phyloP scores from a whole-genome alignment of 2,113 vertebrate genomes.

The Tretioscincus oriximinensis region DNA sequence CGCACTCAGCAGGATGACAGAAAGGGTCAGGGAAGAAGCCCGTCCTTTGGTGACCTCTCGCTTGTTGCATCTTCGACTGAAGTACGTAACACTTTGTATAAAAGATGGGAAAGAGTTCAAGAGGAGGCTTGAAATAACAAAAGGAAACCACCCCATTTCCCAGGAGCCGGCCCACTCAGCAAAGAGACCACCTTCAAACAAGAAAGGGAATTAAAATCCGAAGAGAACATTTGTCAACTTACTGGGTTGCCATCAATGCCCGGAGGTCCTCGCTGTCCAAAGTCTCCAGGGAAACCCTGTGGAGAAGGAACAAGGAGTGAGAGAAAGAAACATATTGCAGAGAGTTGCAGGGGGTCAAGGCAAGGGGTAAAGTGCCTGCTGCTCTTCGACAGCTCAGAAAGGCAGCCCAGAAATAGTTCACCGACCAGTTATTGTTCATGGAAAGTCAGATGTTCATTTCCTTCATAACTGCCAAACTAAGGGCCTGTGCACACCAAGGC shows the following conservation, averaged over 20 bases:
- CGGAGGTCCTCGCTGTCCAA: conserved; percentile 93
- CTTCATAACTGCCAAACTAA: not conserved
- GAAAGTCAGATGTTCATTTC: not conserved
- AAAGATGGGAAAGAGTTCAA: conserved; percentile 7
- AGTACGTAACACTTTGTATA: not conserved
- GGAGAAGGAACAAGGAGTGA: conserved; percentile 21
- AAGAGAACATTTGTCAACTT: conserved; percentile 66
- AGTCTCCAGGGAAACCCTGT: conserved; percentile 96
- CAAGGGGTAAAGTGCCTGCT: not conserved
- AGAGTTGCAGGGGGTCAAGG: not conserved
- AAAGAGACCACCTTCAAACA: not conserved
- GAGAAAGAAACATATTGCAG: not conserved
- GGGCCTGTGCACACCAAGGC: not conserved
- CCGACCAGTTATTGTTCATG: not conserved
- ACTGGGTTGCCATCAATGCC: conserved; percentile 97
- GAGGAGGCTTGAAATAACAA: conserved; percentile 3
- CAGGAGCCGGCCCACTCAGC: not conserved
- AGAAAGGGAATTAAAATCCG: not conserved
- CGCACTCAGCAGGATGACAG: not conserved
- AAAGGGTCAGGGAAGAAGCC: not conserved
- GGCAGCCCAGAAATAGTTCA: not conserved
- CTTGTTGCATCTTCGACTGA: not conserved
- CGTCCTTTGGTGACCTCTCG: not conserved
- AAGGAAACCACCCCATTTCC: not conserved
- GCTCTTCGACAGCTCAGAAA: not conserved